Base-by-base conservation (phyloP, 2,113 vertebrate species). In the Microcebus lehilahytsara region DNA sequence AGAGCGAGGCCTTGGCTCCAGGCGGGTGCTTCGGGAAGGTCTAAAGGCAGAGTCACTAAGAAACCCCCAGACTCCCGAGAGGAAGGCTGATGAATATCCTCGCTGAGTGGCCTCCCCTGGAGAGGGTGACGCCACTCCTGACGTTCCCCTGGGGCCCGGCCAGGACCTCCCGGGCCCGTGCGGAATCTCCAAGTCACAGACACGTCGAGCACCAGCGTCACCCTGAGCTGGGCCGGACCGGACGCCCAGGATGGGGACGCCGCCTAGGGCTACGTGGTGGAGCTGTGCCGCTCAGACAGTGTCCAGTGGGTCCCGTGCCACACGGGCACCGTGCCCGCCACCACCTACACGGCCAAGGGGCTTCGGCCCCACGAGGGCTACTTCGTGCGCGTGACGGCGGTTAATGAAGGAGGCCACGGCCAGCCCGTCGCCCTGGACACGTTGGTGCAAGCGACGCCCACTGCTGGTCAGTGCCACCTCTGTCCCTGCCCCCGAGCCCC, bases 101-200 rank as follows among this genome's bases (percentile, higher is more conserved):
- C 7, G 1, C 6, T 7, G 14, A 72, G 78, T 42, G 58, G 42
- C 23, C 32, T 75, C n/a, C 69, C 20, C 27, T 7, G 51, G 23
- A n/a, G 64, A 42, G 51, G 17, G 40, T 13, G 62, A n/a, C 0
- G 62, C 80, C n/a, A 34, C 37, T 71, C 53, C 53, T 93, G 64
- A 96, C 19, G 1, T 56, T 46, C 56, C 49, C 17, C 0, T 16
- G n/a, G 13, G 66, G 34, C 78, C 64, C 3, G 49, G 25, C 98
- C 98, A 99, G 99, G 99, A 97, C 95, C 98, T n/a, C 99, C 99
- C 4, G 99, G 99, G 85, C 98, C 98, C 84, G 99, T 99, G 95
- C 98, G 89, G 74, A 99, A 99, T 79, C 98, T 99, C 42, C 99
- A 98, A 96, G 98, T 99, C 98, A 99, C 98, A 67, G 99, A 99